Conservation (phyloP, 2,797 vertebrate species). For the Zalophus californianus region DNA sequence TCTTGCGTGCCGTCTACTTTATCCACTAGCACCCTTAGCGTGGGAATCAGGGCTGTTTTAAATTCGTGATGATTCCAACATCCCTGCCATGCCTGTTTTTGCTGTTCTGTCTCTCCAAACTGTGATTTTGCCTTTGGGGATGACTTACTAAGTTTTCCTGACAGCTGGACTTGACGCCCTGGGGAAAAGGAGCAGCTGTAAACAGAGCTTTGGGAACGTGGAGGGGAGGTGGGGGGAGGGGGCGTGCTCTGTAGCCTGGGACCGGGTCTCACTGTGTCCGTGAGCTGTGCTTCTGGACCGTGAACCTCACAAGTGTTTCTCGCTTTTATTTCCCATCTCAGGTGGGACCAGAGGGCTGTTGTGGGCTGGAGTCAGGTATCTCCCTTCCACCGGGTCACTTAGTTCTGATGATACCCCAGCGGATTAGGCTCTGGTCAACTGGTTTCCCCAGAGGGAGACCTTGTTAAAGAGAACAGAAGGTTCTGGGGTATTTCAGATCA, state of each 20-base stretch:
- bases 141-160: background rate
- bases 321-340: background rate
- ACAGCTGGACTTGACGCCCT: too few species aligned
- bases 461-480: background rate
- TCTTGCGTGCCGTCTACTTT: too few species aligned
- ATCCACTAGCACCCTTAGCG: background rate
- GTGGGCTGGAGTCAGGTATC: too few species aligned
- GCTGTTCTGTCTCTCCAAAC: background rate
- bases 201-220: fast-evolving
- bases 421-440: background rate
- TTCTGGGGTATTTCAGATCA: background rate
- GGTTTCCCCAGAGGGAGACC: background rate
- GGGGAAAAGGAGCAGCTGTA: background rate
- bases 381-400: background rate
- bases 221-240: background rate
- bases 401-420: background rate
- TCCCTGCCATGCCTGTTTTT: background rate
- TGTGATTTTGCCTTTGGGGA: background rate
- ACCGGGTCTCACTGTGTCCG: fast-evolving
- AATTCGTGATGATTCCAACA: background rate
- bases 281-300: background rate
- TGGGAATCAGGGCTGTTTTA: background rate
- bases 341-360: background rate
- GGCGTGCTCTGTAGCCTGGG: background rate
- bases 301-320: background rate